A percentile compares a stretch with the other conserved stretches of the same genome.
Conservation (phyloP, 2,888 invertebrate species). For the Pachycephus smyrnensis region DNA sequence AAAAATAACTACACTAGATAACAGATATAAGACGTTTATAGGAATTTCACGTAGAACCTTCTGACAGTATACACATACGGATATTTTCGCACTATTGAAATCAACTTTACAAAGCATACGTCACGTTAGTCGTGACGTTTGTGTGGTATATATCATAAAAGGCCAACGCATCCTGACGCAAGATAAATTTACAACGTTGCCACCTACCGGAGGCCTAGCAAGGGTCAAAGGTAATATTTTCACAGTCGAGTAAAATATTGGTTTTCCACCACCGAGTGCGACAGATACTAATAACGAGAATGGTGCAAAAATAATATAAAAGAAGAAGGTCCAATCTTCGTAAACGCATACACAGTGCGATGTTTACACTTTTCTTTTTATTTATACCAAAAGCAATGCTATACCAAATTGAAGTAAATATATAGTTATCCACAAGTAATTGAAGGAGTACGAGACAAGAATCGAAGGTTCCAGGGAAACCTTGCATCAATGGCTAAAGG, state of each 20-base stretch:
- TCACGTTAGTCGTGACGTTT: slow-evolving; percentile 18
- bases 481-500: background rate
- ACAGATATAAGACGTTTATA: background rate
- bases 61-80: background rate
- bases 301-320: background rate
- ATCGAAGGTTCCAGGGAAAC: background rate
- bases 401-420: background rate
- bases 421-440: background rate
- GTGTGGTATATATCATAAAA: slow-evolving; percentile 8
- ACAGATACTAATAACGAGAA: background rate
- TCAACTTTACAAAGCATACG: slow-evolving; percentile 26
- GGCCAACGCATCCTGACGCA: background rate
- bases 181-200: background rate
- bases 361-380: too few relatives aligned
- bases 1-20: background rate
- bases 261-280: background rate
- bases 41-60: slow-evolving; percentile 6
- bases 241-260: background rate
- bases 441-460: background rate
- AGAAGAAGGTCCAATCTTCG: background rate
- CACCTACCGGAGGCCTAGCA: background rate
- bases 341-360: background rate
- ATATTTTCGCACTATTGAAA: slow-evolving; percentile 27
- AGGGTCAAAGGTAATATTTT: background rate
- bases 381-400: too few relatives aligned